These are phyloP conservation scores for Noctua janthina DNA, from an alignment of 2,888 invertebrate species.

Conservation along the genomic window DNA sequence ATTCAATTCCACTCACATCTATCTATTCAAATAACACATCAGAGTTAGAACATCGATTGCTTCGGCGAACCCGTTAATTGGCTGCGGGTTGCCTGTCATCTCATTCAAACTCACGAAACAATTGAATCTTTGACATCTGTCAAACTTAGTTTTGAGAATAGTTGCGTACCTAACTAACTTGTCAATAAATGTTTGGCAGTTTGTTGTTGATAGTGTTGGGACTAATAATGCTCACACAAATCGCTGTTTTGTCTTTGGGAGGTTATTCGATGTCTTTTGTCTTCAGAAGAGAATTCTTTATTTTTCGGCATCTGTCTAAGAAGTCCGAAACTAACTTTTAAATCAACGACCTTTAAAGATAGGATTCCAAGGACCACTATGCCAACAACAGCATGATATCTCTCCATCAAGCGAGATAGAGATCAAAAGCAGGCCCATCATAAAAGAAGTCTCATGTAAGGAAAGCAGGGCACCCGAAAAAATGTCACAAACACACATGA, in stretches of 20 bases:
- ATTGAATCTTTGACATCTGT: conserved; percentile 23
- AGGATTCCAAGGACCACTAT: background rate
- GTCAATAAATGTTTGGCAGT: conserved; percentile 13
- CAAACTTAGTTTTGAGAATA: conserved; percentile 41
- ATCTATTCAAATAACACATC: conserved; percentile 10
- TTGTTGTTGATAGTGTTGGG: background rate
- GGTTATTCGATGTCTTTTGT: background rate
- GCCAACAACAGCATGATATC: background rate
- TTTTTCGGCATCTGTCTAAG: background rate
- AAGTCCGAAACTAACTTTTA: background rate
- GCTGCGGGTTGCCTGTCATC: background rate
- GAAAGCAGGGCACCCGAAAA: background rate
- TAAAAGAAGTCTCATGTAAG: background rate
- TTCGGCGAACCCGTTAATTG: conserved; percentile 28
- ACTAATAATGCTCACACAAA: conserved; percentile 27
- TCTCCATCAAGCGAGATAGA: background rate
- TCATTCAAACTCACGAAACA: conserved; percentile 2
- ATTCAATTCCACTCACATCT: background rate
- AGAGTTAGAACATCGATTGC: conserved; percentile 27
- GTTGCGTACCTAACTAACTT: conserved; percentile 10
- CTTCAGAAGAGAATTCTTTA: background rate
- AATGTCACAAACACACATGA: background rate
- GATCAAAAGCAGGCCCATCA: background rate
- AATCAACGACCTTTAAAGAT: background rate
- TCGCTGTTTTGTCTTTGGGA: conserved; percentile 1